Evolutionary conservation across 1,140 invertebrate genomes (phyloP).

Genomic region (Cotesia glomerata): DNA sequence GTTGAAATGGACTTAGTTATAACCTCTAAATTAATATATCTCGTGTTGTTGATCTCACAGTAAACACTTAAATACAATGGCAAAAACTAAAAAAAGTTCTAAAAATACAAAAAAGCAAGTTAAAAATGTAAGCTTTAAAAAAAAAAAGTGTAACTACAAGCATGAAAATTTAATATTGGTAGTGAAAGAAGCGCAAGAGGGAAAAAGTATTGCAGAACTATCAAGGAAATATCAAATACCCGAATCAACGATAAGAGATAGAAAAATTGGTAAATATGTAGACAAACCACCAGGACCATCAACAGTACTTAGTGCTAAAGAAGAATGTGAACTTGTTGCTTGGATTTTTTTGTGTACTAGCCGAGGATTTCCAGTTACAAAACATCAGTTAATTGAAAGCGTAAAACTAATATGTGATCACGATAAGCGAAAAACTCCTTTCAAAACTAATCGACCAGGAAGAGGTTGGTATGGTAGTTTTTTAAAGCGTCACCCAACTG

Average conservation of each 20-base stretch:
- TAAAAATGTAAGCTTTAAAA: too few species aligned
- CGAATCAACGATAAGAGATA: background rate
- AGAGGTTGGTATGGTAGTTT: constrained; percentile 43
- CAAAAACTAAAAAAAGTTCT: too few species aligned
- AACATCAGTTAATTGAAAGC: constrained; percentile 40
- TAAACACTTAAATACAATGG: too few species aligned
- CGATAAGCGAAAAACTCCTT: constrained; percentile 41
- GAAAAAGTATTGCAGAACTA: background rate
- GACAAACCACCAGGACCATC: background rate
- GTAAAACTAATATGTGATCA: constrained; percentile 44
- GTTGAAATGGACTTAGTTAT: too few species aligned
- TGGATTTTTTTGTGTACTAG: background rate
- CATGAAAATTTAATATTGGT: background rate
- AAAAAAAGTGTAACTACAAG: background rate
- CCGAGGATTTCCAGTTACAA: background rate
- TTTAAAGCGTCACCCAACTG: constrained; percentile 40
- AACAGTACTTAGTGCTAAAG: background rate
- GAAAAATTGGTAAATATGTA: background rate
- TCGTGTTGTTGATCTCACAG: too few species aligned
- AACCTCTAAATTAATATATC: too few species aligned
- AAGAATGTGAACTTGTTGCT: background rate
- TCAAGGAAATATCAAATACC: background rate
- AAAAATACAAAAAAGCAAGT: too few species aligned
- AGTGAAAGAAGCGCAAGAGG: background rate
- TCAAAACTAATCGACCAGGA: constrained; percentile 44